Evolutionary conservation across 2,113 vertebrate genomes (phyloP), one percentile per base, ranked within the genome.

Genomic region (Xenotilapia flavipinnis): DNA sequence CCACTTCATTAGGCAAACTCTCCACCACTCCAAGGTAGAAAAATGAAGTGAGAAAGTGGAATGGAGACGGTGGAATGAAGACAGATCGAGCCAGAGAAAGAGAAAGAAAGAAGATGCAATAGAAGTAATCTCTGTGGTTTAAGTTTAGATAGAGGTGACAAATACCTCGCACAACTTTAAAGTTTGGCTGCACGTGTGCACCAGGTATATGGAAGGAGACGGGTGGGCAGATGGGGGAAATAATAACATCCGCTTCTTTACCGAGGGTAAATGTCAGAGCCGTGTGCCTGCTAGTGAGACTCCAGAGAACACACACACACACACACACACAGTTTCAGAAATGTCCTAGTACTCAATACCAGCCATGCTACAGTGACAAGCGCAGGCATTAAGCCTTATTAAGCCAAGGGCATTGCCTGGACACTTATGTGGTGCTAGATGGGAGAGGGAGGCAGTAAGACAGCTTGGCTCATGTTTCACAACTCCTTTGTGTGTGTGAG

Each of bases 1-100:
- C 92, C 93, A 95, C 94, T 95, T 95, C 94, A 94, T 95, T 94
- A 94, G 92, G 93, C 89, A 94, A 94, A 93, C 92, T 94, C 91
- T 84, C 87, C 91, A 88, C 84, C 89, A 91, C 91, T 91, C 92
- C 70, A 80, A 88, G 86, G 90, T 85, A 86, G 87, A 91, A 91
- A 92, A 91, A 91, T 93, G 86, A 93, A 91, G 92, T 85, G 90
- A 92, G 93, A 81, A 89, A 88, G 91, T 83, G 8, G 83, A 91
- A 84, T 87, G 91, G 85, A 87, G 90, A 87, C 81, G 5, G 17
- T 75, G 55, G 68, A 80, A 89, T 90, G 90, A 90, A 91, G 92
- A 93, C 7, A 40, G 86, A 92, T 89, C 54, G 81, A 91, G 87
- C 87, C 55, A 45, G 56, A 56, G 84, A 85, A 68, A 79, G 80